Evolutionary conservation across 2,888 invertebrate genomes (phyloP), one percentile per base, ranked within the genome.

Genomic region (Coenonympha glycerion): DNA sequence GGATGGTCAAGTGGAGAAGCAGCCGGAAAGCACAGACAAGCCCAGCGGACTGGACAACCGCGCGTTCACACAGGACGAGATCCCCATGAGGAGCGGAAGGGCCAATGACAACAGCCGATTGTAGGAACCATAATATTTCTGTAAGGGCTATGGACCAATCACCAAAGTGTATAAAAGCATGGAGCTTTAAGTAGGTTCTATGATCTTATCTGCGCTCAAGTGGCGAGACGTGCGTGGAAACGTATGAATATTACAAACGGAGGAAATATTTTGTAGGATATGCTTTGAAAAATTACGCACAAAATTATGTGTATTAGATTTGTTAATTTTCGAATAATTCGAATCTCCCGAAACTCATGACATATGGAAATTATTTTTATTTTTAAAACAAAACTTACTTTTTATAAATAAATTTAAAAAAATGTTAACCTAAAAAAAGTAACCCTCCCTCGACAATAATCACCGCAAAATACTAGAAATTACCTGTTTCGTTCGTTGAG

Each of bases 1-100:
- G 91, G 94, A 92, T 36, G 93, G 92, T 0, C 81, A 33, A 15
- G 19, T 47, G 0, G 54, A 54, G 47, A 54, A 51, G 13, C 18
- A 40, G 3, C 39, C 44, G n/a, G 47, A 40, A 19, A 13, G 31
- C 3, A 33, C 15, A 5, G 34, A 42, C 16, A 54, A 45, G 22
- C 54, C 40, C 3, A 47, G 42, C 26, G 54, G 54, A 0, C 22
- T 54, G 3, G 54, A 54, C 45, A 58, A 55, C 34, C 48, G 45
- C 30, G 53, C 58, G 6, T 47, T 52, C 28, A 50, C 42, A 19
- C 51, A 41, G 44, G 54, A 54, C 31, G 54, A 54, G 18, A n/a
- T 45, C 15, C 16, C 45, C 15, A 28, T 31, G 2, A 28, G 41
- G 11, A 47, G 47, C 15, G 22, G 47, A 13, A 52, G 57, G 22